Evolutionary conservation across 1,140 invertebrate species (phyloP), one percentile per base, ranked within the genome.

Genomic region (Bombus haemorrhoidalis): DNA sequence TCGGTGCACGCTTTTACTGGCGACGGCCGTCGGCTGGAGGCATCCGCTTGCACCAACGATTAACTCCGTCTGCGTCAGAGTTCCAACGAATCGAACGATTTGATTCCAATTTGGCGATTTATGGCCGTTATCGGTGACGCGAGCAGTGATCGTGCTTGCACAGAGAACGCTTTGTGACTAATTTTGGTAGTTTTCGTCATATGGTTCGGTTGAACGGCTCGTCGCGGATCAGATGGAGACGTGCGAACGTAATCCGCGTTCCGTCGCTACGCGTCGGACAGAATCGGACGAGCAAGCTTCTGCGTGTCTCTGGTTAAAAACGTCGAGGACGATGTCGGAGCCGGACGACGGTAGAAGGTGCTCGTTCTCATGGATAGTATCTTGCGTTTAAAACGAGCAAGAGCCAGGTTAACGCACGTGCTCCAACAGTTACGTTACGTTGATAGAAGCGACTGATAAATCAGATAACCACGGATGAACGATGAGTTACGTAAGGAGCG

Each of bases 401-500:
- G 43, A 62, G 12, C 25, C 77, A 18, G 9, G 10, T 25, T 43
- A 13, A 28, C 32, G 64, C 68, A 66, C 81, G 71, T 81, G 76
- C 39, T 39, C 2, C 34, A 5, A 0, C 37, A 5, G n/a, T n/a
- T n/a, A 12, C 76, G 53, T 53, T 53, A 15, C 13, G 12, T 28
- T 6, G 75, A 5, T 72, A 34, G 37, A 13, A 22, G 57, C 43
- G 34, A 41, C 74, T 66, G 87, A 89, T 64, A 78, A 82, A 88
- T 86, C 59, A 6, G 69, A 64, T 69, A 81, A 88, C 59, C 43
- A n/a, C 72, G 62, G 73, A 66, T 59, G 53, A 28, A 74, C 68
- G 77, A 37, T n/a, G 37, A 22, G 73, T 89, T 82, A 88, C 79
- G 83, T 82, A 89, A 88, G 73, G 39, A 81, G 39, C 37, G 43